Percentiles rank a stretch among this genome's conserved stretches.
phyloP scores from a whole-genome alignment of 2,113 vertebrate genomes.

The Eptesicus fuscus region DNA sequence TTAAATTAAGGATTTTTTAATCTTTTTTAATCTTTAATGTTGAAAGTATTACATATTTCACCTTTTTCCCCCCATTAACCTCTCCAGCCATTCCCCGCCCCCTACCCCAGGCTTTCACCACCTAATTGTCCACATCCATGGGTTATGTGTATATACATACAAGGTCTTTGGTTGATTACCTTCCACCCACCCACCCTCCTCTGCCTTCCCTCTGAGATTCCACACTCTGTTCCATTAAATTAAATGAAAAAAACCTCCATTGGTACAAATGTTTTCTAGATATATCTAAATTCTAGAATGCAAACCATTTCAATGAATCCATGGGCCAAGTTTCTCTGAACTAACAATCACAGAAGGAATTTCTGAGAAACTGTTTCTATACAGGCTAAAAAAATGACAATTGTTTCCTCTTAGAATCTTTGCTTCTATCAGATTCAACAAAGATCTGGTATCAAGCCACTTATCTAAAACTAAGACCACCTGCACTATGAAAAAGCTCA shows the following conservation, averaged over 20 bases:
- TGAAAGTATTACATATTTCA: too few species aligned
- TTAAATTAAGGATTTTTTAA: neutral
- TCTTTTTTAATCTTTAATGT: too few species aligned
- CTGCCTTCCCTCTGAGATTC: too few species aligned
- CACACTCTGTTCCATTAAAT: neutral
- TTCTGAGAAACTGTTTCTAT: constrained; percentile 36
- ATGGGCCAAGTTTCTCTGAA: constrained; percentile 49
- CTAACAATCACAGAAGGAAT: neutral
- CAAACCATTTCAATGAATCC: neutral
- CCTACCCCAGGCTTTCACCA: too few species aligned
- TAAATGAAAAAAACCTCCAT: neutral
- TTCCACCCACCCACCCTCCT: too few species aligned
- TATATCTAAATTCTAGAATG: neutral
- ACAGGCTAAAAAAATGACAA: constrained; percentile 48
- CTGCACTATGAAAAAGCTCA: neutral
- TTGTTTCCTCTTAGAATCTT: constrained; percentile 47
- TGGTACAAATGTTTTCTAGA: neutral
- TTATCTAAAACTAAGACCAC: neutral
- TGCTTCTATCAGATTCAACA: constrained; percentile 27
- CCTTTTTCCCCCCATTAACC: too few species aligned
- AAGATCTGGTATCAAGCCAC: constrained; percentile 37
- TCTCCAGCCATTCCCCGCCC: too few species aligned
- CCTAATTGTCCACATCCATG: too few species aligned
- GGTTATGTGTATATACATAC: too few species aligned
- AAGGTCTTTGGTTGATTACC: too few species aligned